Percentiles rank a stretch among this genome's conserved stretches.
Evolutionary conservation across 2,113 vertebrate genomes (phyloP).

Genomic region (Chelonoidis abingdonii): DNA sequence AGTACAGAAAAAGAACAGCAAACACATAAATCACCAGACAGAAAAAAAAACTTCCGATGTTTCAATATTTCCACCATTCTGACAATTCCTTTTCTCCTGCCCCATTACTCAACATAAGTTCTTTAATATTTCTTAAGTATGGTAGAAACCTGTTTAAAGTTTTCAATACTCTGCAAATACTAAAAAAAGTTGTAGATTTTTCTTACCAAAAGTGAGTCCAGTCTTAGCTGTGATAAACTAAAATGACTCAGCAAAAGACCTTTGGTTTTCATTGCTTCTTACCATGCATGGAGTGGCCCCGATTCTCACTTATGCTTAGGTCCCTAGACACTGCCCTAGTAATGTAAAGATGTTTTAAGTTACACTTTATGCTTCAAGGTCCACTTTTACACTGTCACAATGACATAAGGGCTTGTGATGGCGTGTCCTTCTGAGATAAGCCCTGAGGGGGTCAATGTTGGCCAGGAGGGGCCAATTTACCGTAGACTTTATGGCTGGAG

Average conservation of each 20-base stretch:
- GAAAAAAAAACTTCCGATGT: neutral
- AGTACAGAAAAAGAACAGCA: conserved; percentile 28
- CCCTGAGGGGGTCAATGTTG: too few species aligned
- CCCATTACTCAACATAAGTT: neutral
- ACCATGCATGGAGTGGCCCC: neutral
- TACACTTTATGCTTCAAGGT: too few species aligned
- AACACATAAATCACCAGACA: neutral
- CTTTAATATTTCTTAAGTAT: neutral
- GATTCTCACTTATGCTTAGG: neutral
- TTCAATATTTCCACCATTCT: neutral
- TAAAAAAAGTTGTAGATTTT: neutral
- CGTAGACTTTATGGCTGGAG: too few species aligned
- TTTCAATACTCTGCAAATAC: neutral
- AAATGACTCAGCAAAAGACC: neutral
- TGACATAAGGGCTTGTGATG: too few species aligned
- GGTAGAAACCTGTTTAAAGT: neutral
- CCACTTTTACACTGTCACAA: too few species aligned
- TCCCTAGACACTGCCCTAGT: neutral
- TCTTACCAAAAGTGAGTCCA: neutral
- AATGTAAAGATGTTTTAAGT: too few species aligned
- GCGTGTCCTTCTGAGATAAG: too few species aligned
- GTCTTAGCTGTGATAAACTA: neutral
- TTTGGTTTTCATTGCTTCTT: conserved; percentile 3
- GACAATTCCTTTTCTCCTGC: neutral
- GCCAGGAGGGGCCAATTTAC: too few species aligned